A percentile compares a stretch with the other conserved stretches of the same genome.
phyloP scores from a whole-genome alignment of 2,797 vertebrate species.

The Cossypha dichroa region DNA sequence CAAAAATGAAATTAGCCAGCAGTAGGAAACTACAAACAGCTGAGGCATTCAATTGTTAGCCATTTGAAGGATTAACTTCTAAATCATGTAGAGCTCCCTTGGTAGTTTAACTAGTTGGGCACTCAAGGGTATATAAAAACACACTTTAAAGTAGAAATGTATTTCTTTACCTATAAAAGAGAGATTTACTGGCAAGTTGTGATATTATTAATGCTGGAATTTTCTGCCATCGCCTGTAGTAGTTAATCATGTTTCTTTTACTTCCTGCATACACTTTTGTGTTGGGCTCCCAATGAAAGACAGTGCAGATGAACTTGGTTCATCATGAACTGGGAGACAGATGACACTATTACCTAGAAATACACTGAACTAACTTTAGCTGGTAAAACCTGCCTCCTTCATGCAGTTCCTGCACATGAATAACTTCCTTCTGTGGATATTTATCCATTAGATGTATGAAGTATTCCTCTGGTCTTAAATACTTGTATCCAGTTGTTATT shows the following conservation, averaged over 20 bases:
- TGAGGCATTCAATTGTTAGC: conserved; percentile 79
- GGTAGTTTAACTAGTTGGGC: conserved; percentile 79
- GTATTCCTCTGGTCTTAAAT: conserved; percentile 55
- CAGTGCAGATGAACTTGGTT: background rate
- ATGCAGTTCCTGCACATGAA: background rate
- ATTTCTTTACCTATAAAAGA: conserved; percentile 80
- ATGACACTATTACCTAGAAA: background rate
- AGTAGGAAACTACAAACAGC: conserved; percentile 78
- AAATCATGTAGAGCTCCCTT: conserved; percentile 81
- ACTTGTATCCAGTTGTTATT: conserved; percentile 46
- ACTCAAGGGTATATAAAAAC: conserved; percentile 81
- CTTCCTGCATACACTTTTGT: conserved; percentile 39
- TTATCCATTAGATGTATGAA: background rate
- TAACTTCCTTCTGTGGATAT: background rate
- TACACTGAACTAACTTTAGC: background rate
- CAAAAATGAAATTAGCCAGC: conserved; percentile 81
- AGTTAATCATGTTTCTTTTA: conserved; percentile 71
- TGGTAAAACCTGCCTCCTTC: background rate
- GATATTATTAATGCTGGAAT: conserved; percentile 78
- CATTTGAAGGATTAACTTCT: conserved; percentile 85
- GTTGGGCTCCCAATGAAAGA: conserved; percentile 23
- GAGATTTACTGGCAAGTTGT: conserved; percentile 77
- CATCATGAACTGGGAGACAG: conserved; percentile 9
- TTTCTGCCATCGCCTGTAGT: conserved; percentile 61
- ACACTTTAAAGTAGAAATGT: conserved; percentile 79